Evolutionary conservation across 2,888 invertebrate species (phyloP).

Genomic region (Philaethria dido): DNA sequence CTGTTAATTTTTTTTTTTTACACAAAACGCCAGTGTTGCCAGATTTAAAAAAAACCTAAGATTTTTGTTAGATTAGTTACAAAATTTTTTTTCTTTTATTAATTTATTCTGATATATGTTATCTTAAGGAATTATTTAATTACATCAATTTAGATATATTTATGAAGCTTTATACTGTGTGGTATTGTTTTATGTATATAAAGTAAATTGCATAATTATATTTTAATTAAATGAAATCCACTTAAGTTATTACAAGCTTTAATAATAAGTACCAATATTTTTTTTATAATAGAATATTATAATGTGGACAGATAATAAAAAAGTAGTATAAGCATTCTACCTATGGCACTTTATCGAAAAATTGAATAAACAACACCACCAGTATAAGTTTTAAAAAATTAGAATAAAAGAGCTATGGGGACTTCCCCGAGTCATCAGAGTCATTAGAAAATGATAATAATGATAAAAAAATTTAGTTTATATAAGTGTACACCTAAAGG

Average conservation of each 20-base stretch:
- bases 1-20: slow-evolving; percentile 29
- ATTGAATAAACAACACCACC: slow-evolving; percentile 35
- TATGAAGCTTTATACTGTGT: slow-evolving; percentile 11
- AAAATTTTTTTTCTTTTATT: slow-evolving; percentile 8
- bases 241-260: neutral
- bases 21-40: slow-evolving; percentile 8
- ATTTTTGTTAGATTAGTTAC: slow-evolving; percentile 12
- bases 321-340: neutral
- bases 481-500: slow-evolving; percentile 85
- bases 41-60: slow-evolving; percentile 1
- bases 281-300: neutral
- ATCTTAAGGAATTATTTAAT: slow-evolving; percentile 14
- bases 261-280: neutral
- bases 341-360: slow-evolving; percentile 32
- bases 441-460: slow-evolving; percentile 41
- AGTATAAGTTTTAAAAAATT: slow-evolving; percentile 4
- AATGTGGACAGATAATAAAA: neutral
- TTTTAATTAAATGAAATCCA: neutral
- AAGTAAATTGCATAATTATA: neutral
- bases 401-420: slow-evolving; percentile 33
- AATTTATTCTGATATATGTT: slow-evolving; percentile 25
- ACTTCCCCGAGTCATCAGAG: slow-evolving; percentile 27
- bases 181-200: slow-evolving; percentile 28
- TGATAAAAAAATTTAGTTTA: slow-evolving; percentile 59
- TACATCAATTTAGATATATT: slow-evolving; percentile 27